phyloP scores from a whole-genome alignment of 2,113 vertebrate genomes.

The Nannospalax galili region DNA sequence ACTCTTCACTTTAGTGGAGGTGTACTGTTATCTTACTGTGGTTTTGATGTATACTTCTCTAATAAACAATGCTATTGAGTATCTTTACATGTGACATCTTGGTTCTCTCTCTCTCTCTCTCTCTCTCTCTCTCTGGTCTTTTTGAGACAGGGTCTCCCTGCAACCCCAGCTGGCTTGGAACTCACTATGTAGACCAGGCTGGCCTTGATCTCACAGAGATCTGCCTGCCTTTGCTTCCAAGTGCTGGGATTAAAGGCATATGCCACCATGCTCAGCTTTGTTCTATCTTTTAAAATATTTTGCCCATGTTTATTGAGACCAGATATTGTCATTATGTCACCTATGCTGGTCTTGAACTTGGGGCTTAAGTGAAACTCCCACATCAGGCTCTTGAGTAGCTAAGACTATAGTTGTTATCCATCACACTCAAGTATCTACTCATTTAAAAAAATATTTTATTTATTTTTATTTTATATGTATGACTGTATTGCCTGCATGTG shows the following conservation, averaged over 20 bases:
- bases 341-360: background rate
- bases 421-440: background rate
- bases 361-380: background rate
- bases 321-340: background rate
- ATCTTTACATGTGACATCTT: background rate
- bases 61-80: conserved; percentile 20
- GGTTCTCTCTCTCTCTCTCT: too few species aligned
- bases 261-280: too few species aligned
- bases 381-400: background rate
- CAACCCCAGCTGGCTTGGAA: too few species aligned
- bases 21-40: conserved; percentile 26
- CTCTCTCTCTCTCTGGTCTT: too few species aligned
- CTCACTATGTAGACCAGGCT: too few species aligned
- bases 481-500: too few species aligned
- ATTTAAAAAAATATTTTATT: background rate
- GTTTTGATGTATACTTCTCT: conserved; percentile 40
- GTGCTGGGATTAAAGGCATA: too few species aligned
- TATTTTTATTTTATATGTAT: too few species aligned
- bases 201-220: too few species aligned
- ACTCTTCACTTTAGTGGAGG: background rate
- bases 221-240: too few species aligned
- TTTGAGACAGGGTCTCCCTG: too few species aligned
- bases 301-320: background rate
- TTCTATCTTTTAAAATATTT: conserved; percentile 51
- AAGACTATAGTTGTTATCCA: background rate